phyloP scores from a whole-genome alignment of 1,140 invertebrate genomes.

The Conus ventricosus region DNA sequence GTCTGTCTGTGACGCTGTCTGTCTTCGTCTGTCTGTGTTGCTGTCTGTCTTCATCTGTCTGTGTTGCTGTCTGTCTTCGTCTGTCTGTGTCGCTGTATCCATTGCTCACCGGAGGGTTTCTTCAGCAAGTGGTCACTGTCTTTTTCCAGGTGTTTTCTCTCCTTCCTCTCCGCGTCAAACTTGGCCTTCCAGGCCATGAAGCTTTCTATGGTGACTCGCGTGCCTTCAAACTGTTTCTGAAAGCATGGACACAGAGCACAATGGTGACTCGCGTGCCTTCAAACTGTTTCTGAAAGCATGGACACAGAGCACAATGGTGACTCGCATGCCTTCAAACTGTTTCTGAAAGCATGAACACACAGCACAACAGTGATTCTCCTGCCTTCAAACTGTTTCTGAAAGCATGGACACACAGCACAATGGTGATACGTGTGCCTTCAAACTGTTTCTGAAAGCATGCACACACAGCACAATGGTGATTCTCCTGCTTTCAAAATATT shows the following conservation, averaged over 20 bases:
- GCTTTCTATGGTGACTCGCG: slow-evolving; percentile 94
- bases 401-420: too few species aligned
- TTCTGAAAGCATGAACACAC: slow-evolving; percentile 79
- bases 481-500: neutral
- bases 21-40: too few species aligned
- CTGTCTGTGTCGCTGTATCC: too few species aligned
- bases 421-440: too few species aligned
- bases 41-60: too few species aligned
- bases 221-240: slow-evolving; percentile 96
- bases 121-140: slow-evolving; percentile 75
- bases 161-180: slow-evolving; percentile 93
- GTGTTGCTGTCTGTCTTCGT: too few species aligned
- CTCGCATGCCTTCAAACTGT: slow-evolving; percentile 95
- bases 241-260: slow-evolving; percentile 51
- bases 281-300: slow-evolving; percentile 87
- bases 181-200: slow-evolving; percentile 95
- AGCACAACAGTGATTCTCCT: neutral
- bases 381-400: too few species aligned
- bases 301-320: slow-evolving; percentile 79
- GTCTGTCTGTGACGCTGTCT: too few species aligned
- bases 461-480: neutral
- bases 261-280: slow-evolving; percentile 94
- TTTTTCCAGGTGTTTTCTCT: slow-evolving; percentile 80
- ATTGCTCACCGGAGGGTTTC: slow-evolving; percentile 73
- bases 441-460: too few species aligned